Evolutionary conservation across 2,113 vertebrate genomes (phyloP), one percentile per base, ranked within the genome.

Genomic region (Xerus inauris): DNA sequence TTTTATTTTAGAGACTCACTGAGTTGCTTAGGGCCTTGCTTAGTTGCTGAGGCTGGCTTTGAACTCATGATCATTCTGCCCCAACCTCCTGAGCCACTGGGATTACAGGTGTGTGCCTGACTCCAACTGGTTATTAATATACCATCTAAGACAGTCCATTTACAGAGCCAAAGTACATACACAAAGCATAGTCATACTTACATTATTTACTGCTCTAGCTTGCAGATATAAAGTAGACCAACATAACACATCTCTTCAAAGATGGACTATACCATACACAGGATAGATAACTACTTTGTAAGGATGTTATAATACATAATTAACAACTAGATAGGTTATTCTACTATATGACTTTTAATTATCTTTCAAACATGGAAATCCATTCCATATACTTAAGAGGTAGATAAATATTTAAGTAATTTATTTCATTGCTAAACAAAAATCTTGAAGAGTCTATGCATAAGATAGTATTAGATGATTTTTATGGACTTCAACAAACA

Each of bases 401-500:
- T 32, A 87, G 65, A 1, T 69, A 59, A 59, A 59, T 59, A 57
- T 93, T 92, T 22, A 32, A 89, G 49, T 8, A 26, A 28, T 93
- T 0, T 54, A 83, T 93, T 94, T 92, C 76, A 85, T 86, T 85
- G 73, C 59, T 72, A 86, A 83, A 64, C 1, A 89, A 59, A 83
- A 30, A 51, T n/a, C 54, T 80, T 89, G 8, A 95, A 80, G 35
- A 86, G 14, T 82, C 83, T n/a, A n/a, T 88, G 14, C 17, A 84
- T 28, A 94, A 85, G 32, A 59, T 28, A 95, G 57, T 49, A 96
- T 76, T 76, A 75, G 57, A 73, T 91, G 54, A 91, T 16, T 92
- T 90, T 79, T 69, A 88, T 57, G 40, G 16, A 85, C 45, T 79
- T 83, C 64, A 96, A 47, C 0, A 80, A 20, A 72, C 38, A 88